Percentiles rank a stretch among this genome's conserved stretches.
Conservation (phyloP, 2,113 vertebrate genomes). For the Notechis scutatus region DNA sequence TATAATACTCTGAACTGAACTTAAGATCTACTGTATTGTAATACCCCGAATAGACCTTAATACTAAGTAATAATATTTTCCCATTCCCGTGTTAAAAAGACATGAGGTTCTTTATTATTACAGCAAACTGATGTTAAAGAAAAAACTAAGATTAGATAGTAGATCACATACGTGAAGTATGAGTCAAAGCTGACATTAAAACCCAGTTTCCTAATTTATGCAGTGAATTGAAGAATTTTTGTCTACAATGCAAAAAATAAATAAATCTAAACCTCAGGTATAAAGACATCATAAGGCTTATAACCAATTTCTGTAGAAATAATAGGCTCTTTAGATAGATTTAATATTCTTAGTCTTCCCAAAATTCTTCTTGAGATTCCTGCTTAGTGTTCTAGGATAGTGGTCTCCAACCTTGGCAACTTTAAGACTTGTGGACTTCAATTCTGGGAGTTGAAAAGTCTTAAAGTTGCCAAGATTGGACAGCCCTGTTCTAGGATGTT, state of each 20-base stretch:
- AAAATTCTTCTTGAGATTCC: background rate
- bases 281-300: background rate
- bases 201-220: background rate
- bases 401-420: too few relatives aligned
- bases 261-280: background rate
- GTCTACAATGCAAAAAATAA: background rate
- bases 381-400: background rate
- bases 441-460: too few relatives aligned
- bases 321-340: background rate
- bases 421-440: too few relatives aligned
- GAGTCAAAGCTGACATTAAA: background rate
- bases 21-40: background rate
- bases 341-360: background rate
- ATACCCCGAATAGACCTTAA: background rate
- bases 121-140: background rate
- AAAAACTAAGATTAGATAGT: background rate
- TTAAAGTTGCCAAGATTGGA: too few relatives aligned
- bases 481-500: background rate
- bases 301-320: background rate
- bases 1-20: background rate
- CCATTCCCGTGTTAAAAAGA: background rate
- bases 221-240: background rate
- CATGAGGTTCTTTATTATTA: background rate
- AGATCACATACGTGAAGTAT: background rate
- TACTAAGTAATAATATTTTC: background rate